Evolutionary conservation across 2,113 vertebrate genomes (phyloP).

Genomic region (Tachysurus vachellii): DNA sequence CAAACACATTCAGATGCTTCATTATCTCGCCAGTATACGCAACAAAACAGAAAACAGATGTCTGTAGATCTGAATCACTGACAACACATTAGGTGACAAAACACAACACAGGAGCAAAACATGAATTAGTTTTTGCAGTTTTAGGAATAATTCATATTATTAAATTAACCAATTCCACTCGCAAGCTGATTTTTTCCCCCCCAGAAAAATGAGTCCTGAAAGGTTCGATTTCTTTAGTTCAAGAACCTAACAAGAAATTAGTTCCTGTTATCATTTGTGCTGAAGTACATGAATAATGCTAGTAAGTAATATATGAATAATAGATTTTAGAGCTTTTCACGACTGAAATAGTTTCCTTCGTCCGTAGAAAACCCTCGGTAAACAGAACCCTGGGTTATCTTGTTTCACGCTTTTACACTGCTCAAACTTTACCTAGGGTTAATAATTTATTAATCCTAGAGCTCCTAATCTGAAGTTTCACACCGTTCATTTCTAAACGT

Average conservation of each 20-base stretch:
- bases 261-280: background rate
- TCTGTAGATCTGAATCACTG: background rate
- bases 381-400: no score
- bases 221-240: background rate
- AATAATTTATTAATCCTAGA: no score
- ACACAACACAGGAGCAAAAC: background rate
- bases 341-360: no score
- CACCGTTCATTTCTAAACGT: no score
- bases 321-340: no score
- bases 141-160: no score
- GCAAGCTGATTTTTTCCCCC: background rate
- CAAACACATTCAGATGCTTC: background rate
- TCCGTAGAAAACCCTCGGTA: no score
- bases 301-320: no score
- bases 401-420: no score
- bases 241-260: background rate
- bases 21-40: conserved; percentile 1
- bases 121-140: background rate
- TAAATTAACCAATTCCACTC: background rate
- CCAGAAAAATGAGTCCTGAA: background rate
- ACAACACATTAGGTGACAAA: conserved; percentile 1
- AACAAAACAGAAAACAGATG: background rate
- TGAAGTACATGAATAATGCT: no score
- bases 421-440: no score
- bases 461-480: no score